A percentile compares a stretch with the other conserved stretches of the same genome.
Evolutionary conservation across 2,797 vertebrate species (phyloP).

Genomic region (Intellagama lesueurii): DNA sequence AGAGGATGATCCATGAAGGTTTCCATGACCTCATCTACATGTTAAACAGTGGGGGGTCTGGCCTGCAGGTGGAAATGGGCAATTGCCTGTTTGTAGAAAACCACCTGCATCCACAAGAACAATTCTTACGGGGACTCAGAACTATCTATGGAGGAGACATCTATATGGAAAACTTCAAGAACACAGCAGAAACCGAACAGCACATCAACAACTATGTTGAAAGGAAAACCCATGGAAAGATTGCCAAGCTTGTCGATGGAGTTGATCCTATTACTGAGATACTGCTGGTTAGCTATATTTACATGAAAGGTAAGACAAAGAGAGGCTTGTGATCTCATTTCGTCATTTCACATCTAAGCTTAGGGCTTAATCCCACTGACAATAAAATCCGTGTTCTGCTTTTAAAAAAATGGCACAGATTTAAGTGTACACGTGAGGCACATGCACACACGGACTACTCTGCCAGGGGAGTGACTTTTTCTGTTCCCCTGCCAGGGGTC

Average conservation of each 20-base stretch:
- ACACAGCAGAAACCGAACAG: slow-evolving; percentile 69
- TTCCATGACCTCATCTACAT: slow-evolving; percentile 79
- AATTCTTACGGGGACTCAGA: slow-evolving; percentile 79
- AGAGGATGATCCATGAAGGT: slow-evolving; percentile 79
- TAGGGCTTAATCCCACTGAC: not conserved
- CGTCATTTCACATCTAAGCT: not conserved
- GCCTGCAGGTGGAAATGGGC: slow-evolving; percentile 76
- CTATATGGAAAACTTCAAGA: slow-evolving; percentile 81
- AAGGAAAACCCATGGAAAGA: slow-evolving; percentile 86
- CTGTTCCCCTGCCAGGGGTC: too few species aligned
- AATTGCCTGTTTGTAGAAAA: slow-evolving; percentile 84
- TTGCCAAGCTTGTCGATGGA: slow-evolving; percentile 84
- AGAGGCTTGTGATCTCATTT: not conserved
- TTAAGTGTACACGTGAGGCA: too few species aligned
- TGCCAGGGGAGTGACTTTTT: too few species aligned
- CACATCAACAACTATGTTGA: slow-evolving; percentile 86
- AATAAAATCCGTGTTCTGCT: not conserved
- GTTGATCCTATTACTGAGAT: slow-evolving; percentile 82
- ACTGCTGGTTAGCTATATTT: slow-evolving; percentile 89
- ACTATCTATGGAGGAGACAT: slow-evolving; percentile 79
- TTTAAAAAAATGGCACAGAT: not conserved
- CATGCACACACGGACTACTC: too few species aligned
- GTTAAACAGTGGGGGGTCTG: slow-evolving; percentile 63
- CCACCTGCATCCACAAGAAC: slow-evolving; percentile 72
- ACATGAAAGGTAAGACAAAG: slow-evolving; percentile 86